Evolutionary conservation across 2,113 vertebrate species (phyloP), one percentile per base, ranked within the genome.

Genomic region (Entelurus aequoreus): DNA sequence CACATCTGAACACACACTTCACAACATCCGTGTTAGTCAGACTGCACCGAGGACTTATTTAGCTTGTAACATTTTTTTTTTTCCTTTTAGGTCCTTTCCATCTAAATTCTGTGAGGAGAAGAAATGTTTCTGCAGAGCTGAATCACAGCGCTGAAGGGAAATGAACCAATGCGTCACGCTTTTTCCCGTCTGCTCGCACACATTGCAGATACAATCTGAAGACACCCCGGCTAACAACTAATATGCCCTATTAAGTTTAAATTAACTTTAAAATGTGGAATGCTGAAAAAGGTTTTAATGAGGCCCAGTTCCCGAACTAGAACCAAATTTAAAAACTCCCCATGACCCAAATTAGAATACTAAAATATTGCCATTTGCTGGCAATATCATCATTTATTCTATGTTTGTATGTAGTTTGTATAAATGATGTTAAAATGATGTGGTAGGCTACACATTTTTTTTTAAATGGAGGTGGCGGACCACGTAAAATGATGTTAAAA

Each of bases 141-240:
- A 86, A 65, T 79, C 71, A 77, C 35, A 10, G 42, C 8, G 8
- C 54, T 62, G n/a, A 48, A 58, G 9, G 75, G 75, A 87, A 85
- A 70, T 63, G 48, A 40, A 65, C 13, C 40, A 60, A 15, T 9
- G 8, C 9, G 14, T 68, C 68, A 61, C 11, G 2, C 2, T 54
- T 70, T 46, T 69, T 61, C 64, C 73, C 40, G 2, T 46, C 40
- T 15, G 36, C 49, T 48, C 21, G 0, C 11, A 54, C 8, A 52
- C 37, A 15, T 37, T 37, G 4, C 1, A 44, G 71, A 79, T 76
- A 14, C 44, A 4, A 78, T 69, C 52, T 55, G 35, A 68, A 61
- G 14, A 19, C 1, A 21, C 19, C 11, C 12, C n/a, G 10, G 0
- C 48, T 16, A 6, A 66, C 21, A 38, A 3, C 6, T 14, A 10